These are phyloP conservation scores for Muntiacus reevesi DNA, from an alignment of 2,113 vertebrate genomes.

Conservation along the genomic window DNA sequence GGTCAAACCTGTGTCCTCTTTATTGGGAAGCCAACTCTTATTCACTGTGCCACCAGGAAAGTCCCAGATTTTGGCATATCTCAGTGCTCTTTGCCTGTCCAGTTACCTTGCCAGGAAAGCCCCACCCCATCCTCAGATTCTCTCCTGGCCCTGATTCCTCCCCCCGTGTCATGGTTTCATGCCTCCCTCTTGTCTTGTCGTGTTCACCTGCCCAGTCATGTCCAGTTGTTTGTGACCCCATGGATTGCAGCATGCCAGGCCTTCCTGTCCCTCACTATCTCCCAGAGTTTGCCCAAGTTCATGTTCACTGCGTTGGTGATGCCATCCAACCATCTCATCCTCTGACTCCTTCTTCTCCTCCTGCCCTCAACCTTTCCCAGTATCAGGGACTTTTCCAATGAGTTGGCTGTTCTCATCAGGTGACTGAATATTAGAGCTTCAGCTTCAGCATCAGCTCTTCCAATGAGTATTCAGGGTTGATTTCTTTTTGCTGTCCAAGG, in stretches of 20 bases:
- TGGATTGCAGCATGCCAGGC: background rate
- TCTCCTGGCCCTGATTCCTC: no score
- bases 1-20: background rate
- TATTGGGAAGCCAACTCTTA: fast-evolving
- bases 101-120: background rate
- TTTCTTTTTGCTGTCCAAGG: background rate
- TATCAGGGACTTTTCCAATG: background rate
- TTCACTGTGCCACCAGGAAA: background rate
- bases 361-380: background rate
- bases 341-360: background rate
- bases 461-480: background rate
- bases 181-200: background rate
- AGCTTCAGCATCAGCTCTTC: background rate
- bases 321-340: background rate
- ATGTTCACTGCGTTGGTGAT: background rate
- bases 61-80: background rate
- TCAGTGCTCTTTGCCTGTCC: background rate
- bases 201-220: background rate
- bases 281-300: background rate
- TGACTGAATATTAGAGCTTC: background rate
- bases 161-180: background rate
- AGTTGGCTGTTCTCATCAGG: background rate
- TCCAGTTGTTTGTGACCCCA: background rate
- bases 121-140: no score
- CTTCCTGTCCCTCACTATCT: background rate